Evolutionary conservation across 2,113 vertebrate species (phyloP), one percentile per base, ranked within the genome.

Genomic region (Hemibagrus wyckioides): DNA sequence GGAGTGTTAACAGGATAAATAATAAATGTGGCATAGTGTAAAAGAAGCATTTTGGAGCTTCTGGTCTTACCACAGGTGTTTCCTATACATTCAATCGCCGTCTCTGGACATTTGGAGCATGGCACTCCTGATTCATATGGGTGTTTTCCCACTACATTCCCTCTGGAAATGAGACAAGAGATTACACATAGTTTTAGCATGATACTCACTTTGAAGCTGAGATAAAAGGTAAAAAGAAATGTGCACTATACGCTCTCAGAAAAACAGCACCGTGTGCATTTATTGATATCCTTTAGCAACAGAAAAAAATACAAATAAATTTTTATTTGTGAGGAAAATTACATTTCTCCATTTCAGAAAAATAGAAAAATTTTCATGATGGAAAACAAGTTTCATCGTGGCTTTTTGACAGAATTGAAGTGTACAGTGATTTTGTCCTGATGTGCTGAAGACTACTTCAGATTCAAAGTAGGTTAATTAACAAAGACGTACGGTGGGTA

Each of bases 71-170:
- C 84, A n/a, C 92, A 92, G 30, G 75, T 21, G 2, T 80, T 73
- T 1, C 56, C 10, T 2, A 82, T 36, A 65, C 92, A 92, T 13
- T 3, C 3, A 10, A 7, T 50, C 9, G 57, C 0, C 1, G 76
- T 5, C 0, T 59, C n/a, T 65, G 92, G 90, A 77, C 92, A 92
- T 0, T 85, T 67, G 11, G 91, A 92, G 82, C 92, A 92, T 4
- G 87, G 36, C 5, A 48, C 9, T 61, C 92, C 92, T 71, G 57
- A 28, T 67, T 54, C 52, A 52, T 92, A 92, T 10, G 92, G 92
- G 8, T 41, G 30, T 3, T 76, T 14, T 44, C 41, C 73, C 0
- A 7, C 0, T 48, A 30, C 23, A 63, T 92, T 91, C 23, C 91
- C 91, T 67, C 92, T 92, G 36, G n/a, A 86, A 89, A 36, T 3